Base-by-base conservation (phyloP, 2,888 invertebrate genomes). In the Carpatolechia fugitivella region DNA sequence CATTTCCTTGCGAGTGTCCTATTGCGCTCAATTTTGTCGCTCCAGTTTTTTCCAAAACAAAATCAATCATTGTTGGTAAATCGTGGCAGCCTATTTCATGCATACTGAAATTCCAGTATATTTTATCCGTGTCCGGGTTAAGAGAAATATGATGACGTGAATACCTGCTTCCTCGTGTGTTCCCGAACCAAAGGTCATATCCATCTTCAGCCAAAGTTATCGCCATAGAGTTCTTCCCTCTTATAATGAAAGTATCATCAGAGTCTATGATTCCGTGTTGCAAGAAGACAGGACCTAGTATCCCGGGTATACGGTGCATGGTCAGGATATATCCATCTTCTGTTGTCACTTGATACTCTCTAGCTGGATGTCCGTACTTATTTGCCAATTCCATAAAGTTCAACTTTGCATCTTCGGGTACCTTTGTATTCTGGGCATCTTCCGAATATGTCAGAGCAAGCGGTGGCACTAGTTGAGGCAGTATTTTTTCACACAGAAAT, bases 171-270 rank as follows among this genome's bases (percentile, higher is more conserved):
- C 95, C 95, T 2, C 95, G 88, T 8, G 91, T 89, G 73, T 95
- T 95, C 0, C 93, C 93, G 76, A 95, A 74, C 95, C 95, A 95
- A 0, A 93, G 92, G 62, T 93, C 93, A 64, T 91, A 93, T 13
- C 92, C 92, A 36, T 80, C 74, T 59, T 93, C 92, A 7, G 91
- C 89, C 11, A 93, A 65, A 14, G 82, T 61, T 82, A 91, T 95
- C 57, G 84, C 96, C 91, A 82, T 36, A 0, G 80, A 78, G 1
- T 33, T 52, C 0, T 65, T 62, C 16, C 72, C 75, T 56, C 78
- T 60, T 6, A 77, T 33, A n/a, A 79, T 64, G 46, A 69, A 78
- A 0, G 68, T 65, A 35, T 77, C 77, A 1, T 84, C 72, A 57
- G 82, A 79, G 0, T 78, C 76, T 5, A 81, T 56, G 35, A 86